Evolutionary conservation across 2,888 invertebrate genomes (phyloP), one percentile per base, ranked within the genome.

Genomic region (Drosophila vallismaia): DNA sequence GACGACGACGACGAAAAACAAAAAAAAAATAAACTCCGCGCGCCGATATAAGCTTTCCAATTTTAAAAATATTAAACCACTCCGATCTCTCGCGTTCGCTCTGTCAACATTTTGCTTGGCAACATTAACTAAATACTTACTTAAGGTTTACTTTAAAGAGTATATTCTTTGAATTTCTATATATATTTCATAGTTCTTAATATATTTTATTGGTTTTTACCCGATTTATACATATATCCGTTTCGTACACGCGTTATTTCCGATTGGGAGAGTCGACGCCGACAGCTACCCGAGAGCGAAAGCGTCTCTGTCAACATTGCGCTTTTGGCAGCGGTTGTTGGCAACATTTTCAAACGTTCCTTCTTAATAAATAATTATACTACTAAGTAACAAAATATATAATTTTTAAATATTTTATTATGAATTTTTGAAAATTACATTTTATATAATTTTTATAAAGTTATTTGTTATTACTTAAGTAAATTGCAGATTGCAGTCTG

Each of bases 11-110:
- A 36, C n/a, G n/a, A 36, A 36, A 36, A n/a, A 36, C 54, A 60
- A 70, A 36, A 36, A 36, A n/a, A 36, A 62, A 54, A 70, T 62
- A 50, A 70, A 70, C 70, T 62, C 62, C 53, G 54, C 60, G 38
- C 48, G 53, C 42, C 48, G 68, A 8, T 46, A 52, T 36, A 67
- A 40, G 45, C 54, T 48, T 67, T 50, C 28, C 28, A 28, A 28
- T 28, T 19, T 29, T n/a, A 33, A 33, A 31, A 31, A 31, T 31
- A 31, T 31, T 31, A 31, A 2, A 33, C 33, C 33, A 10, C 28
- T 3, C 33, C 9, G 33, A 33, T 33, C 36, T 36, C 36, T 36
- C 36, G 5, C 5, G 6, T 5, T 14, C 31, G 24, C 45, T 54
- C 44, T 29, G 8, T 48, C 55, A 31, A 44, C 44, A 54, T 72